These are phyloP conservation scores for Andinoacara biseriatus DNA, from an alignment of 2,113 vertebrate species.

Conservation along the genomic window DNA sequence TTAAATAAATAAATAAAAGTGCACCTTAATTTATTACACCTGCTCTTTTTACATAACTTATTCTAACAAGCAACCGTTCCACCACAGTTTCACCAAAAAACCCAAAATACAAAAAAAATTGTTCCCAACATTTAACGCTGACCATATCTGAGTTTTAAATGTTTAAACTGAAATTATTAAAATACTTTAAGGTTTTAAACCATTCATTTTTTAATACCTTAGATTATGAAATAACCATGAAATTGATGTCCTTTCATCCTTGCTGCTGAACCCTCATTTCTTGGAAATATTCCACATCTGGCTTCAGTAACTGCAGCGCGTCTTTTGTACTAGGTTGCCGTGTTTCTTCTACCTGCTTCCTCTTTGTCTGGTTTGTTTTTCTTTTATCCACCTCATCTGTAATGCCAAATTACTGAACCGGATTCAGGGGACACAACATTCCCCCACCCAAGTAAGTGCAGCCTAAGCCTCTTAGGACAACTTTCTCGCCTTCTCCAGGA, in stretches of 20 bases:
- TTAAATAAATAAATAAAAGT: not conserved
- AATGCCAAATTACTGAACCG: rapidly evolving
- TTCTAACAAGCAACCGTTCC: not conserved
- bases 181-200: not conserved
- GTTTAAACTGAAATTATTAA: not conserved
- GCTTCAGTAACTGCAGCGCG: not conserved
- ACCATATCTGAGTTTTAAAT: not conserved
- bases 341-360: not conserved
- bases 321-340: not conserved
- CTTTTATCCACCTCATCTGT: not conserved
- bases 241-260: constrained; percentile 2
- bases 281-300: not conserved
- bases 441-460: too few species aligned
- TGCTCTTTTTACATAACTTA: rapidly evolving
- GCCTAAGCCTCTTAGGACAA: too few species aligned
- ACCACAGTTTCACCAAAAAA: not conserved
- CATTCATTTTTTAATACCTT: not conserved
- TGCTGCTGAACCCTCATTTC: rapidly evolving
- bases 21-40: not conserved
- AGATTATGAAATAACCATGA: constrained; percentile 3
- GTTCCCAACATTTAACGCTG: not conserved
- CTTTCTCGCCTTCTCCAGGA: too few species aligned
- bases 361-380: not conserved
- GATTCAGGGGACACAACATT: not conserved
- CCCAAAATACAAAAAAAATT: not conserved